Conservation (phyloP, 2,888 invertebrate species). For the Cyclophora punctaria region DNA sequence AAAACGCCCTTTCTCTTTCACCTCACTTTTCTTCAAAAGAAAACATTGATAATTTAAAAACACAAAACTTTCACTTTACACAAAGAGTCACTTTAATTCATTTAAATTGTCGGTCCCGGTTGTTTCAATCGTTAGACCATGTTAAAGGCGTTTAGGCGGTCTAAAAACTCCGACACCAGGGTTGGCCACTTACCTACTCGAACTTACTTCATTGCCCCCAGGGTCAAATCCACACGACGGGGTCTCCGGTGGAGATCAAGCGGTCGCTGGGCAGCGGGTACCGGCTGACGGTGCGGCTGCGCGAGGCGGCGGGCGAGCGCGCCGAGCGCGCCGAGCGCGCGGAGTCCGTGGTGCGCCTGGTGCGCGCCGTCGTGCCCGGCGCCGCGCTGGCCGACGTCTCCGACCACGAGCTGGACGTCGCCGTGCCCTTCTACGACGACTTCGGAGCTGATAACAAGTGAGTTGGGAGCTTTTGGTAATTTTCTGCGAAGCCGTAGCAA, state of each 20-base stretch:
- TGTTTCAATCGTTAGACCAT: no score
- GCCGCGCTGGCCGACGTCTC: slow-evolving; percentile 53
- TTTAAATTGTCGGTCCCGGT: no score
- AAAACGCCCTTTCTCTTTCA: no score
- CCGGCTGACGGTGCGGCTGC: slow-evolving; percentile 58
- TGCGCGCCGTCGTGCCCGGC: slow-evolving; percentile 56
- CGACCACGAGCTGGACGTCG: slow-evolving; percentile 54
- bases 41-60: no score
- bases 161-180: no score
- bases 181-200: no score
- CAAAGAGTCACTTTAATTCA: no score
- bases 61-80: no score
- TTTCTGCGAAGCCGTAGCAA: slow-evolving; percentile 34
- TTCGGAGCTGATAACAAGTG: slow-evolving; percentile 70
- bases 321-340: slow-evolving; percentile 12
- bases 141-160: no score
- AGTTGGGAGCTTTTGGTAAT: slow-evolving; percentile 24
- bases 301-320: background rate
- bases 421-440: slow-evolving; percentile 67
- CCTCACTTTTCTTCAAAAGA: no score
- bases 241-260: slow-evolving; percentile 74
- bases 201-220: slow-evolving; percentile 16
- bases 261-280: slow-evolving; percentile 74
- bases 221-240: slow-evolving; percentile 75
- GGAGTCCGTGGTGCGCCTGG: slow-evolving; percentile 54